Evolutionary conservation across 2,888 invertebrate species (phyloP).

Genomic region (Odontocolon sp.): DNA sequence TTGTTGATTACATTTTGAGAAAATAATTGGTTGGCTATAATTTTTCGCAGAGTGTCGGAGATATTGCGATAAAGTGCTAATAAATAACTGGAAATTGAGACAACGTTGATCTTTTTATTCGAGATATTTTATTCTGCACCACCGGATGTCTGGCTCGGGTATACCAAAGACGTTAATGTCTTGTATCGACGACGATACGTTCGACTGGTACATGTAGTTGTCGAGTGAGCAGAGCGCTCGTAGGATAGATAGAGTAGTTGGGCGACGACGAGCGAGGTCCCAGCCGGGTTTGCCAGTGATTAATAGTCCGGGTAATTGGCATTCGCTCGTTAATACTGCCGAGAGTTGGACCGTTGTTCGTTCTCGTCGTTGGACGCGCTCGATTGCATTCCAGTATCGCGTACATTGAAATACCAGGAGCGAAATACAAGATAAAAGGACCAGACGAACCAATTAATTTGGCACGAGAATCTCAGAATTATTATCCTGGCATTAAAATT

Average conservation of each 20-base stretch:
- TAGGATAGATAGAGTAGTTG: constrained; percentile 29
- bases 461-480: too few species aligned
- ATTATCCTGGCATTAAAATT: too few species aligned
- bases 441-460: constrained; percentile 11
- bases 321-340: constrained; percentile 55
- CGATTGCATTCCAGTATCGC: constrained; percentile 50
- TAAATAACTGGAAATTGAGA: too few species aligned
- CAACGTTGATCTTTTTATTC: too few species aligned
- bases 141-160: too few species aligned
- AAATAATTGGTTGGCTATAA: too few species aligned
- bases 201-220: neutral
- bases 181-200: too few species aligned
- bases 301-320: constrained; percentile 54
- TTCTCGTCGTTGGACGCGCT: constrained; percentile 33
- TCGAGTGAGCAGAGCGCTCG: constrained; percentile 10
- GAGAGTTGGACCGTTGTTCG: constrained; percentile 37
- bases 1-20: too few species aligned
- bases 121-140: too few species aligned
- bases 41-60: too few species aligned
- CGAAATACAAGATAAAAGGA: constrained; percentile 35
- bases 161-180: too few species aligned
- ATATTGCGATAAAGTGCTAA: too few species aligned
- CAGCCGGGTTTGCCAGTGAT: constrained; percentile 40
- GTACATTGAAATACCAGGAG: constrained; percentile 4
- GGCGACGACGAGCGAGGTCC: constrained; percentile 3